Evolutionary conservation across 2,888 invertebrate species (phyloP).

Genomic region (Ethmia dodecea): DNA sequence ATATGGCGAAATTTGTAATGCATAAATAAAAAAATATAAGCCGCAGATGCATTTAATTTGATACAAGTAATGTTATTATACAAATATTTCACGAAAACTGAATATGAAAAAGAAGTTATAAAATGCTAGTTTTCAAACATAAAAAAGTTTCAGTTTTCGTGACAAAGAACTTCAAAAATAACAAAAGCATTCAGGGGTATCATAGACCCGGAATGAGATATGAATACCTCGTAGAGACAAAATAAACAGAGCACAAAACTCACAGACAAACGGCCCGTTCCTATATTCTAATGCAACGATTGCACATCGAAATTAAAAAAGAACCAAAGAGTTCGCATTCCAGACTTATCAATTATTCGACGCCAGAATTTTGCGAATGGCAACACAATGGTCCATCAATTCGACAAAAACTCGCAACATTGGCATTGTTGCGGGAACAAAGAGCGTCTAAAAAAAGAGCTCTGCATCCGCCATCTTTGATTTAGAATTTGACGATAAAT

Average conservation of each 20-base stretch:
- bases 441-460: constrained; percentile 26
- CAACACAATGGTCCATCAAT: constrained; percentile 71
- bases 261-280: background rate
- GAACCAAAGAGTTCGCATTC: constrained; percentile 20
- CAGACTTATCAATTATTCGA: constrained; percentile 63
- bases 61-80: too few relatives aligned
- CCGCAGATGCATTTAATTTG: too few relatives aligned
- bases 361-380: constrained; percentile 53
- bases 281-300: constrained; percentile 54
- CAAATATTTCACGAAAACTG: too few relatives aligned
- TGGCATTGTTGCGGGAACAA: constrained; percentile 48
- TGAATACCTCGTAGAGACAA: constrained; percentile 5
- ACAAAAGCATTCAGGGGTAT: too few relatives aligned
- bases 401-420: constrained; percentile 58
- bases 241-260: constrained; percentile 20
- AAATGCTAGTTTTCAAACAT: too few relatives aligned
- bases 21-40: too few relatives aligned
- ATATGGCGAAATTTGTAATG: too few relatives aligned
- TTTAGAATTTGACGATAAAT: too few relatives aligned
- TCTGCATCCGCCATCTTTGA: constrained; percentile 8
- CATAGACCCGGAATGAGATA: too few relatives aligned
- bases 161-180: too few relatives aligned
- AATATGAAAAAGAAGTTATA: too few relatives aligned
- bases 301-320: constrained; percentile 37
- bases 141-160: too few relatives aligned